Conservation (phyloP, 2,888 invertebrate genomes). For the Eupithecia inturbata region DNA sequence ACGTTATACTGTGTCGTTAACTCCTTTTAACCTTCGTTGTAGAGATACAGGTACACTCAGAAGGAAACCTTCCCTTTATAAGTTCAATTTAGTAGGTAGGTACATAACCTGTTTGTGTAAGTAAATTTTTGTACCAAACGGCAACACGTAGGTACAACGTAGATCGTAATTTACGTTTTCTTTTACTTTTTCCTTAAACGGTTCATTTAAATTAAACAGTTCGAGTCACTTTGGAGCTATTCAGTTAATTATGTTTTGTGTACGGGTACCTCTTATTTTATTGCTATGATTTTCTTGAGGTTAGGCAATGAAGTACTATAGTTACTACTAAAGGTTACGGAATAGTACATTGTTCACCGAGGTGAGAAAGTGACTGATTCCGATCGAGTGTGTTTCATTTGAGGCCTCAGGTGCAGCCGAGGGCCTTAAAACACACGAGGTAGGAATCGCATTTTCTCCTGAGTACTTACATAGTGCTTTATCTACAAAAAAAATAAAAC, state of each 20-base stretch:
- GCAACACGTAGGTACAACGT: constrained; percentile 7
- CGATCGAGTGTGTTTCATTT: too few relatives aligned
- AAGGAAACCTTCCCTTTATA: constrained; percentile 1
- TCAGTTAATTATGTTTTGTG: constrained; percentile 16
- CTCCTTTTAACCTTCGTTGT: background rate
- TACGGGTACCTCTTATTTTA: background rate
- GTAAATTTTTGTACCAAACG: background rate
- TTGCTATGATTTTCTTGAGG: constrained; percentile 5
- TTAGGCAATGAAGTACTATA: background rate
- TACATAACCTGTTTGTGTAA: constrained; percentile 12
- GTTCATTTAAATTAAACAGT: constrained; percentile 34
- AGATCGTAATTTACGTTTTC: constrained; percentile 20
- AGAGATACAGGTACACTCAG: background rate
- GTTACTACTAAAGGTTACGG: too few relatives aligned
- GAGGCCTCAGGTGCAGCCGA: too few relatives aligned
- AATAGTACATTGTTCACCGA: too few relatives aligned
- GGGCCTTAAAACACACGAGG: too few relatives aligned
- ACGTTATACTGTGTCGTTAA: background rate
- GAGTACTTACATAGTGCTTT: too few relatives aligned
- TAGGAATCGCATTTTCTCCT: too few relatives aligned
- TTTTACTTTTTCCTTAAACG: constrained; percentile 28
- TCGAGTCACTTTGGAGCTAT: constrained; percentile 14
- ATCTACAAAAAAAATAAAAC: too few relatives aligned
- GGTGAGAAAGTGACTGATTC: too few relatives aligned
- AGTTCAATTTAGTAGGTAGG: background rate